phyloP scores from a whole-genome alignment of 1,140 invertebrate species.

The Aethina tumida region DNA sequence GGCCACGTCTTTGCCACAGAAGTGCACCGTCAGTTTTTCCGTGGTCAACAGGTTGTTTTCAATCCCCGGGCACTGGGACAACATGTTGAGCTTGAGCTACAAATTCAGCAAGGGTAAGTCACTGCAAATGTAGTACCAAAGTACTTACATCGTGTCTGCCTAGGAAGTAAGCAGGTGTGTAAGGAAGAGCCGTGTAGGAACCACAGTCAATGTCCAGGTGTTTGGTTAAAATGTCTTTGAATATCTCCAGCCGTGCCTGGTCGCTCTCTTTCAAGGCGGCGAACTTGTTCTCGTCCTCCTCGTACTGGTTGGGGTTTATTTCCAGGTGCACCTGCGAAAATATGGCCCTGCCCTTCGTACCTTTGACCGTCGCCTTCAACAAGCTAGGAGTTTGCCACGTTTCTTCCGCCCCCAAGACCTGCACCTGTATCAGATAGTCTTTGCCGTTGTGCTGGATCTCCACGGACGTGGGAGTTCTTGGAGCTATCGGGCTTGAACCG shows the following conservation, averaged over 20 bases:
- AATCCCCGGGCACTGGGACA: constrained; percentile 46
- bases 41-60: constrained; percentile 45
- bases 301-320: constrained; percentile 50
- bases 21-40: constrained; percentile 48
- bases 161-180: constrained; percentile 61
- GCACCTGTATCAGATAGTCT: constrained; percentile 57
- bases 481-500: constrained; percentile 32
- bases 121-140: not conserved
- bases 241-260: constrained; percentile 60
- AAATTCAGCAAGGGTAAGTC: constrained; percentile 13
- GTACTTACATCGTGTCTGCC: constrained; percentile 61
- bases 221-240: constrained; percentile 60
- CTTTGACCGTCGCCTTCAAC: constrained; percentile 54
- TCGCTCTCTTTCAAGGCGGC: constrained; percentile 51
- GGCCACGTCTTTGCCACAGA: constrained; percentile 46
- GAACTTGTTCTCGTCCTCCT: constrained; percentile 53
- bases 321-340: constrained; percentile 67
- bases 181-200: constrained; percentile 38
- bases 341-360: constrained; percentile 57
- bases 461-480: constrained; percentile 43
- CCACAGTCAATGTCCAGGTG: constrained; percentile 60
- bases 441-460: constrained; percentile 57
- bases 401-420: constrained; percentile 69
- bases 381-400: constrained; percentile 78
- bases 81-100: constrained; percentile 51